Percentiles rank a stretch among this genome's conserved stretches.
Conservation (phyloP, 1,140 invertebrate genomes). For the Leptinotarsa texana region DNA sequence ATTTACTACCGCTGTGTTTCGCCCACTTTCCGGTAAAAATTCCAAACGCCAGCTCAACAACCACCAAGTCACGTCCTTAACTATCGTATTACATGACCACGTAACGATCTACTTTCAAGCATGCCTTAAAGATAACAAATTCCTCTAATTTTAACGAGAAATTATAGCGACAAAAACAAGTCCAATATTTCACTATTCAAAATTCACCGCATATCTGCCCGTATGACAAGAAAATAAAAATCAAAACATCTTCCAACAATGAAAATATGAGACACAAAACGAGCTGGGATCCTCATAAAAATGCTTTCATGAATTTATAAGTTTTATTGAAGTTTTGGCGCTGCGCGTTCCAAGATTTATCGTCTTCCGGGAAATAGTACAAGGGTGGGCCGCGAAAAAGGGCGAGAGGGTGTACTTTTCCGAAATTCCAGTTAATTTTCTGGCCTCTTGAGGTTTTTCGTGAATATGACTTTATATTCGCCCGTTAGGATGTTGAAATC, state of each 20-base stretch:
- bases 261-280: conserved; percentile 22
- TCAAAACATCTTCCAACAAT: conserved; percentile 23
- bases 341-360: conserved; percentile 15
- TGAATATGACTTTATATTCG: too few species aligned
- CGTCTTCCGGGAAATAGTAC: not conserved
- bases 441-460: too few species aligned
- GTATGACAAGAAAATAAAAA: conserved; percentile 23
- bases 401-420: not conserved
- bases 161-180: conserved; percentile 2
- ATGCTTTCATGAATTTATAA: conserved; percentile 29
- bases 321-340: conserved; percentile 28
- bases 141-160: not conserved
- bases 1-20: too few species aligned
- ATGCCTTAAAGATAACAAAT: not conserved
- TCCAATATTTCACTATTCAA: conserved; percentile 18
- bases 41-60: too few species aligned
- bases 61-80: too few species aligned
- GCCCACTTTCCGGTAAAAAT: too few species aligned
- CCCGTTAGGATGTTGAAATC: too few species aligned
- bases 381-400: not conserved
- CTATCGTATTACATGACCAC: too few species aligned
- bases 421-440: too few species aligned
- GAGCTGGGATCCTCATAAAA: conserved; percentile 19
- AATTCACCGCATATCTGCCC: conserved; percentile 24
- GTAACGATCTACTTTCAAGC: too few species aligned